These are phyloP conservation scores for Jaculus jaculus DNA, from an alignment of 2,113 vertebrate genomes.

Conservation along the genomic window DNA sequence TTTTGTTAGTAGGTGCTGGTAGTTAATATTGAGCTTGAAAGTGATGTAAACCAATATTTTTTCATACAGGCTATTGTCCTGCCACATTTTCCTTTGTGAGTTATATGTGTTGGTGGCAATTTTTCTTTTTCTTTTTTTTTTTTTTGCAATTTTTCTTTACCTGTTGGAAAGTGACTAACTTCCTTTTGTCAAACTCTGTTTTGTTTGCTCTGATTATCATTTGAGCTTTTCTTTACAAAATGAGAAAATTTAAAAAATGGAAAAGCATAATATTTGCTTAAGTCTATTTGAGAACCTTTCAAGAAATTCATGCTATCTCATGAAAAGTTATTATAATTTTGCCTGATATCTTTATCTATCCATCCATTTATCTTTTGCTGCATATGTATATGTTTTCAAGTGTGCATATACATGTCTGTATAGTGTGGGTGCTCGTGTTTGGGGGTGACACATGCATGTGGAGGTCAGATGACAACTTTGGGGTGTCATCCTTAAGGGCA, in stretches of 20 bases:
- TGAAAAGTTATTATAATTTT: not conserved
- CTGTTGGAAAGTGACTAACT: not conserved
- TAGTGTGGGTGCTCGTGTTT: too few relatives aligned
- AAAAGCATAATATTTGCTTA: not conserved
- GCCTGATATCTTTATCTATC: not conserved
- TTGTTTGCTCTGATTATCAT: not conserved
- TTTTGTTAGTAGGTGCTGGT: not conserved
- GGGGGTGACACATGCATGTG: too few relatives aligned
- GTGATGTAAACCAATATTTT: not conserved
- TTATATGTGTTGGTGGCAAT: not conserved
- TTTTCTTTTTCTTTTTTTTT: too few relatives aligned
- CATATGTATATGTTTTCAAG: too few relatives aligned
- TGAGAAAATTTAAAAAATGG: not conserved
- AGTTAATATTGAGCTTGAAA: not conserved
- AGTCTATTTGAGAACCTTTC: not conserved
- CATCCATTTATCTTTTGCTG: not conserved
- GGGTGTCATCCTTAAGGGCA: too few relatives aligned
- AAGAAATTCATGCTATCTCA: not conserved
- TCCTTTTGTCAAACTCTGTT: constrained; percentile 16
- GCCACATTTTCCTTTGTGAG: not conserved
- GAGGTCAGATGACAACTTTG: too few relatives aligned
- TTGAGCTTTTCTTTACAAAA: not conserved
- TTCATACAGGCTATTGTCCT: not conserved
- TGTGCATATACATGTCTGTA: too few relatives aligned
- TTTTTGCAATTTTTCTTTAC: not conserved